Evolutionary conservation across 92 coral and sea anemone species (phyloP).

Genomic region (Epizoanthus scotinus): DNA sequence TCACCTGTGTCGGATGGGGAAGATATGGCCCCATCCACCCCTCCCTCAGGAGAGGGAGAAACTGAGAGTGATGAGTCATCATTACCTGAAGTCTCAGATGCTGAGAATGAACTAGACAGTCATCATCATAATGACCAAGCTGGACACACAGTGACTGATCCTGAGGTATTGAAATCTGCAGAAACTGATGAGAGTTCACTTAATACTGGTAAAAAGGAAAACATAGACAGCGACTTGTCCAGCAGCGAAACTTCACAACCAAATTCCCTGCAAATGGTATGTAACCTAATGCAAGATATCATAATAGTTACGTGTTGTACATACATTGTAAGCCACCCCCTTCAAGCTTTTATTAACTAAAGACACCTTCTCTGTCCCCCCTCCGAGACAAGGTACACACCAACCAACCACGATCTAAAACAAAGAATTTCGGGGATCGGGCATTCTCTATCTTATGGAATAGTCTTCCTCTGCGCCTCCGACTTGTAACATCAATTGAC

Average conservation of each 20-base stretch:
- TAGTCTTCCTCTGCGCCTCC: too few relatives aligned
- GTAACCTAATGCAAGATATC: too few relatives aligned
- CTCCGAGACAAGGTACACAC: too few relatives aligned
- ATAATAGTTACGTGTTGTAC: too few relatives aligned
- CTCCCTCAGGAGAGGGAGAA: conserved; percentile 27
- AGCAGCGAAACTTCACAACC: neutral
- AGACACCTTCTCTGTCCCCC: too few relatives aligned
- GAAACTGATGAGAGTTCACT: neutral
- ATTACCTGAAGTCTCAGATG: conserved; percentile 28
- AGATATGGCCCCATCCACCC: conserved; percentile 41
- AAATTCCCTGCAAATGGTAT: neutral
- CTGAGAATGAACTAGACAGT: conserved; percentile 19
- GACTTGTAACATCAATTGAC: too few relatives aligned
- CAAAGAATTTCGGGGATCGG: too few relatives aligned
- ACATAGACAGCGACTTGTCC: neutral
- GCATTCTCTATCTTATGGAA: too few relatives aligned
- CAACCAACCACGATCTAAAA: too few relatives aligned
- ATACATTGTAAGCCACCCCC: too few relatives aligned
- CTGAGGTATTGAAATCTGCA: neutral
- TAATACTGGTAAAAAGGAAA: neutral
- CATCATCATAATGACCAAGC: neutral
- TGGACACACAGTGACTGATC: neutral
- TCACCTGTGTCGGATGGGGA: conserved; percentile 33
- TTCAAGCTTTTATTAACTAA: too few relatives aligned
- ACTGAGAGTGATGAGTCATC: conserved; percentile 37